Evolutionary conservation across 2,888 invertebrate genomes (phyloP), one percentile per base, ranked within the genome.

Genomic region (Macaria notata): DNA sequence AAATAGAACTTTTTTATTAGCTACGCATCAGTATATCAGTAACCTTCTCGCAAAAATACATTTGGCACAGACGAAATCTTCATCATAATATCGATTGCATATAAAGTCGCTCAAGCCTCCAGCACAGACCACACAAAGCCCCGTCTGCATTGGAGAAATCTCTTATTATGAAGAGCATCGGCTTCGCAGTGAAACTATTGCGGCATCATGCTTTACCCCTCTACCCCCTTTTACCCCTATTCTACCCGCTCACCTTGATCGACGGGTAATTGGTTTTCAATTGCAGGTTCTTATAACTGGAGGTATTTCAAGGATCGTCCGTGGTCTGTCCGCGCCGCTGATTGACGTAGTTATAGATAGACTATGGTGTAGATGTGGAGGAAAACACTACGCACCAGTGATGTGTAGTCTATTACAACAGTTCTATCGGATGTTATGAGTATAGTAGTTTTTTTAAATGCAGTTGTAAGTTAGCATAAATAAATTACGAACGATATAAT

Each of bases 261-360:
- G 62, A 64, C 59, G 53, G 50, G 31, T 59, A 61, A 63, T 65
- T 63, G 66, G 51, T 49, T 58, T 50, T 63, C 61, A 46, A 51
- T 49, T 46, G 55, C 45, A 53, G 49, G 46, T 49, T 54, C 54
- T 50, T 49, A 46, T 53, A 49, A 46, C 39, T 49, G 53, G 8
- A 52, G 49, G 49, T 54, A 59, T 48, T 52, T 57, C 45, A 33
- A 52, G 51, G 42, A 31, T 31, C 9, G 8, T 44, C 50, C 29
- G 30, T 8, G 50, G 44, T 44, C 9, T 8, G 44, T 50, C n/a
- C 6, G 30, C 41, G 41, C 33, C 33, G 7, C 7, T 6, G 33
- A 36, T 36, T 36, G 33, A 36, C 33, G 7, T 4, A 7, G 4
- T 7, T 36, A 7, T 36, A 6, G 33, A 36, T 36, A 36, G 33